These are phyloP conservation scores for Apostichopus japonicus DNA, from an alignment of 35 echinoderm and acorn worm genomes.

Conservation along the genomic window DNA sequence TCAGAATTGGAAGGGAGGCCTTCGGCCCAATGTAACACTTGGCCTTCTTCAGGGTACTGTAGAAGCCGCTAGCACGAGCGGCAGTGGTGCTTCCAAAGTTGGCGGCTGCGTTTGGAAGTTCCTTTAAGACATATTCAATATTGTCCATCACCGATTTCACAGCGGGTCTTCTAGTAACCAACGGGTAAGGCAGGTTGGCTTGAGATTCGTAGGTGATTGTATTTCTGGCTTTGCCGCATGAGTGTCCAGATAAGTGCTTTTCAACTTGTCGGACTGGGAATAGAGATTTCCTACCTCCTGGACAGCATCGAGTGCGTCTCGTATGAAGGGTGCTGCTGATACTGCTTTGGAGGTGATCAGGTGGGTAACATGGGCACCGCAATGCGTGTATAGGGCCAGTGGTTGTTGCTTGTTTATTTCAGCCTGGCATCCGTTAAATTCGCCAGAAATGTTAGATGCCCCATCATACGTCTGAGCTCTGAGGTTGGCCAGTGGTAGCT, in stretches of 20 bases:
- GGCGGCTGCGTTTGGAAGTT: conserved; percentile 6
- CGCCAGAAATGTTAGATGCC: conserved; percentile 64
- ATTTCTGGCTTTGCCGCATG: background rate
- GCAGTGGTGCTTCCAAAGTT: conserved; percentile 37
- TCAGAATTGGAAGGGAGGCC: background rate
- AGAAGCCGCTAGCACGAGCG: conserved; percentile 21
- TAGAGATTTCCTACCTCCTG: conserved; percentile 62
- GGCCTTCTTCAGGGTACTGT: background rate
- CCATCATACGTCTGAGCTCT: conserved; percentile 79
- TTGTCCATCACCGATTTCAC: background rate
- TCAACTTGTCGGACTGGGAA: conserved; percentile 60
- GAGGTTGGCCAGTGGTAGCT: conserved; percentile 51
- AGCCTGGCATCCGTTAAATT: conserved; percentile 71
- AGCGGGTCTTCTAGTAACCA: conserved; percentile 14
- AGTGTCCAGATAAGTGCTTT: conserved; percentile 1
- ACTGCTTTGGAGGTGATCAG: conserved; percentile 52
- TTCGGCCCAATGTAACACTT: background rate
- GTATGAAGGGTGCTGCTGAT: conserved; percentile 15
- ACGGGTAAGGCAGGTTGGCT: conserved; percentile 65
- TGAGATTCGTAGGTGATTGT: background rate
- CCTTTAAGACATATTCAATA: background rate
- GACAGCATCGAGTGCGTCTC: conserved; percentile 59
- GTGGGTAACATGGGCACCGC: conserved; percentile 46
- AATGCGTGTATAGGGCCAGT: conserved; percentile 62
- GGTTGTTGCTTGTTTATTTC: conserved; percentile 62